Conservation (phyloP, 2,888 invertebrate species). For the Stenchaetothrips biformis region DNA sequence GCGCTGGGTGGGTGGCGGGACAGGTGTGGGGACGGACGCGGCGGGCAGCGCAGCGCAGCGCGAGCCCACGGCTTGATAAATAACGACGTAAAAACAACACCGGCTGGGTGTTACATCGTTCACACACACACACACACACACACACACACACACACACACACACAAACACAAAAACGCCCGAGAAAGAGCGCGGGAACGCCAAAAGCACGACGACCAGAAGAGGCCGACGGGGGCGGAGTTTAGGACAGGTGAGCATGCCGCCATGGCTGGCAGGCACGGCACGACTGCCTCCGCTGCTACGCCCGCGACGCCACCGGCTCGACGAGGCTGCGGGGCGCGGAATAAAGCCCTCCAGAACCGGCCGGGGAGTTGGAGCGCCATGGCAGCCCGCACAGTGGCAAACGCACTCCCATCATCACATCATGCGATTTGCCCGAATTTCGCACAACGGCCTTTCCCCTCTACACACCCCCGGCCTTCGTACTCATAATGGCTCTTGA, state of each 20-base stretch:
- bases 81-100: too few species aligned
- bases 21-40: neutral
- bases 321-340: neutral
- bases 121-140: too few species aligned
- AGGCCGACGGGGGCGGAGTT: too few species aligned
- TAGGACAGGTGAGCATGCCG: neutral
- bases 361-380: neutral
- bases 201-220: too few species aligned
- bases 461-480: neutral
- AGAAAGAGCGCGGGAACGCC: too few species aligned
- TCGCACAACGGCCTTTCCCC: neutral
- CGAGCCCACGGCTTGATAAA: too few species aligned
- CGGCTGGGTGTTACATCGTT: too few species aligned
- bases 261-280: neutral
- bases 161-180: too few species aligned
- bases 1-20: neutral
- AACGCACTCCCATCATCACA: neutral
- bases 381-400: neutral
- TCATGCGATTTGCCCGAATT: neutral
- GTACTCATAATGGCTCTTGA: conserved; percentile 12
- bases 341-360: neutral
- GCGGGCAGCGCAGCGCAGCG: neutral
- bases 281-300: neutral
- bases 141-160: too few species aligned
- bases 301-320: neutral